These are phyloP conservation scores for Timema cristinae DNA, from an alignment of 2,888 invertebrate genomes.

Conservation along the genomic window DNA sequence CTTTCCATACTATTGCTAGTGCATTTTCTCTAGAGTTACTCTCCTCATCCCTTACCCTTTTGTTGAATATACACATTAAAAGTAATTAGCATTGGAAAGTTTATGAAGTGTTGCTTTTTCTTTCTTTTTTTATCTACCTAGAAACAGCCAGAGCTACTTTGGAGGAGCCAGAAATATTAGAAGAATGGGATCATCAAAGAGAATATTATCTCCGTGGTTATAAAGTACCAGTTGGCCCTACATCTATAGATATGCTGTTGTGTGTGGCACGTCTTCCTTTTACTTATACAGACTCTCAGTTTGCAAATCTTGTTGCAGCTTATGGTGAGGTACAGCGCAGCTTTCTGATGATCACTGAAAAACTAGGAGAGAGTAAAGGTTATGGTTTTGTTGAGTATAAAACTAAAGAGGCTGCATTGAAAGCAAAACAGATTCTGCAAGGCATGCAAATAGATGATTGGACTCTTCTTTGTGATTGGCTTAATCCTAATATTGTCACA, in stretches of 20 bases:
- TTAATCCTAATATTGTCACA: constrained; percentile 46
- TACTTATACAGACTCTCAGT: constrained; percentile 46
- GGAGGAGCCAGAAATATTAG: too few species aligned
- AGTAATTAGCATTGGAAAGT: too few species aligned
- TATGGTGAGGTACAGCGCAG: constrained; percentile 47
- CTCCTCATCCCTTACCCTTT: too few species aligned
- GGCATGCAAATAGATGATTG: constrained; percentile 43
- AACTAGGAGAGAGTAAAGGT: constrained; percentile 50
- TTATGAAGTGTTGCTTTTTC: too few species aligned
- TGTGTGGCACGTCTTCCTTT: constrained; percentile 50
- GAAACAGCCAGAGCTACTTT: too few species aligned
- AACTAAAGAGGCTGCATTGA: constrained; percentile 47
- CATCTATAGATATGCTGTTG: constrained; percentile 47
- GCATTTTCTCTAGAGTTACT: too few species aligned
- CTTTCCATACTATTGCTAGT: too few species aligned
- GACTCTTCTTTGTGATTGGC: constrained; percentile 49
- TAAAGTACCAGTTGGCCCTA: constrained; percentile 44
- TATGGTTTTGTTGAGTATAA: constrained; percentile 53
- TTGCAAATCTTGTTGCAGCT: constrained; percentile 44
- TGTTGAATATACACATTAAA: too few species aligned
- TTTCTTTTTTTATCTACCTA: too few species aligned
- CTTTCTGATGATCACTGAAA: constrained; percentile 49
- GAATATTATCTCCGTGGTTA: constrained; percentile 38
- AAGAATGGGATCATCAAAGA: too few species aligned
- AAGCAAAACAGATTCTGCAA: constrained; percentile 46